Conservation (phyloP, 2,113 vertebrate genomes). For the Nothocercus julius region DNA sequence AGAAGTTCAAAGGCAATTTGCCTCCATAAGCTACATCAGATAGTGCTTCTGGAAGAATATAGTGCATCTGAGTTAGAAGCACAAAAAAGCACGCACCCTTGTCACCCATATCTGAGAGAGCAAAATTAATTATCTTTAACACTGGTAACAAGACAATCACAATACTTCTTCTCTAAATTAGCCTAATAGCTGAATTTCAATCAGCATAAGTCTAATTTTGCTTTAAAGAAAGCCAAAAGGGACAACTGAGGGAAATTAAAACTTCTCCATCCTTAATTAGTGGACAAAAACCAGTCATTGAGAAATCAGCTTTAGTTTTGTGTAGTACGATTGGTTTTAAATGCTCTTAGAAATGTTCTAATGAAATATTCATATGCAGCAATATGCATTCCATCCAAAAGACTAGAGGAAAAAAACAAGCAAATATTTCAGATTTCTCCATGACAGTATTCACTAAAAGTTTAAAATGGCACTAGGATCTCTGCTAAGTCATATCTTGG, state of each 20-base stretch:
- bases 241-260: neutral
- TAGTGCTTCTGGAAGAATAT: neutral
- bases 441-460: fast-evolving
- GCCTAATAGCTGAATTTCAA: neutral
- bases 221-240: neutral
- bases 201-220: neutral
- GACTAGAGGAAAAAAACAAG: neutral
- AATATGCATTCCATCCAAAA: neutral
- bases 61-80: neutral
- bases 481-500: neutral
- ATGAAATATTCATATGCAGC: neutral
- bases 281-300: neutral
- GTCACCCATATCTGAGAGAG: neutral
- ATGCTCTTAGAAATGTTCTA: neutral
- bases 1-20: neutral
- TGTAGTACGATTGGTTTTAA: neutral
- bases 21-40: neutral
- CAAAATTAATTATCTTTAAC: neutral
- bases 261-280: neutral
- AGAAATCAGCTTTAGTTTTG: neutral
- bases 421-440: neutral
- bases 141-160: neutral
- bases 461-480: neutral
- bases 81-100: neutral
- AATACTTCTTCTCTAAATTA: neutral